Base-by-base conservation (phyloP, 2,113 vertebrate genomes). In the Corvus hawaiiensis region DNA sequence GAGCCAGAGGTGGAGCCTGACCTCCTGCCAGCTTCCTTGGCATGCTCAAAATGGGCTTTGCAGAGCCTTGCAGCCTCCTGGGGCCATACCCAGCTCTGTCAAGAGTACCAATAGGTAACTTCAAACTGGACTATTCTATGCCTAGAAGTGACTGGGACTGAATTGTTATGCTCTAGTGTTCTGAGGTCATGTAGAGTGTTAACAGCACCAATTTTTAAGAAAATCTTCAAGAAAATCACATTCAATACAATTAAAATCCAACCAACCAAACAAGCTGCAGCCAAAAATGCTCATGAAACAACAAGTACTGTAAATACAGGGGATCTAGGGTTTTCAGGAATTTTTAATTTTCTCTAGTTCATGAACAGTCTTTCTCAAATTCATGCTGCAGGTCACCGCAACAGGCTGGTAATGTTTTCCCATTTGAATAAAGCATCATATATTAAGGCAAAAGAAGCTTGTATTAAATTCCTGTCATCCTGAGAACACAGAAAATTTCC, bases 71-170 rank as follows among this genome's bases (percentile, higher is more conserved):
- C 28, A 71, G 46, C 24, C 73, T 84, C 61, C 68, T n/a, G 37
- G 46, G 46, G 48, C 67, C 44, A 3, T 30, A 10, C 11, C 16
- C 39, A 58, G 16, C 61, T 35, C 44, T 30, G 22, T 54, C 32
- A 51, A 0, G 2, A 20, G n/a, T 26, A 22, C n/a, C 68, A 74
- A 49, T 2, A 54, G 15, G 24, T 46, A 62, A 37, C 59, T 52
- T 22, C 1, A 2, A 78, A 71, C 30, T 7, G 37, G 48, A 44
- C 43, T 59, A 1, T 32, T 67, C 13, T 10, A 39, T 35, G 35
- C 18, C 12, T 3, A 41, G 43, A 32, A 23, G 16, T 8, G 46
- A 28, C n/a, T 0, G 0, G 0, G 2, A 44, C 8, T 63, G 62
- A 84, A 52, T 21, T 51, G 35, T 67, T 62, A 3, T 19, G 35